Evolutionary conservation across 2,113 vertebrate species (phyloP), one percentile per base, ranked within the genome.

Genomic region (Prinia subflava): DNA sequence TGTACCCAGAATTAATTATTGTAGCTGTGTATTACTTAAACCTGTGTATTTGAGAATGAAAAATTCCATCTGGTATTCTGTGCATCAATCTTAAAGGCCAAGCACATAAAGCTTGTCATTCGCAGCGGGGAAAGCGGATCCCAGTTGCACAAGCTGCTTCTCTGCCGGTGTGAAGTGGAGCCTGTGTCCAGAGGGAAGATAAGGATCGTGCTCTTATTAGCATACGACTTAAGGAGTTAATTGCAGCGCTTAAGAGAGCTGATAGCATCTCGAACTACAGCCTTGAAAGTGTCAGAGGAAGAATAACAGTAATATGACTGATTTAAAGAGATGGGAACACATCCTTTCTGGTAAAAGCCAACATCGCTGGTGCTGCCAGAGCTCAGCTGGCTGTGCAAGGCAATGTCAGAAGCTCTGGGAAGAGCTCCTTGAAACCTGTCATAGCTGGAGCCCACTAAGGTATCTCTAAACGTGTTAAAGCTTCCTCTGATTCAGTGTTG

Each of bases 271-370:
- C 55, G 15, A 52, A 74, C 30, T 85, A 56, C 70, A 60, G 47
- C 60, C 84, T 65, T 91, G 68, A 33, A 95, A 87, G 74, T 82
- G 56, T 87, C 81, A 67, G 69, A 64, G 41, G 84, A 96, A 94
- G 88, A 92, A 95, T 77, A 96, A 46, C 67, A 85, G 85, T 47
- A 77, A 85, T 55, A 76, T 64, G 68, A 23, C n/a, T 47, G 71
- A 90, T 63, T 83, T 55, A 71, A 68, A 52, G 83, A 81, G 73
- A 56, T 89, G 77, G 83, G 82, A 85, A 76, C 42, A 52, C 42
- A 15, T 62, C 37, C 35, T 77, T 25, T 65, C 67, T 67, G 65
- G n/a, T 70, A 28, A 4, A 77, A 94, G 47, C 63, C 64, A 63
- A 23, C 9, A 14, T 41, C 6, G 8, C 23, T 56, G 50, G 20